Evolutionary conservation across 1,140 invertebrate genomes (phyloP).

Genomic region (Oryzaephilus surinamensis): DNA sequence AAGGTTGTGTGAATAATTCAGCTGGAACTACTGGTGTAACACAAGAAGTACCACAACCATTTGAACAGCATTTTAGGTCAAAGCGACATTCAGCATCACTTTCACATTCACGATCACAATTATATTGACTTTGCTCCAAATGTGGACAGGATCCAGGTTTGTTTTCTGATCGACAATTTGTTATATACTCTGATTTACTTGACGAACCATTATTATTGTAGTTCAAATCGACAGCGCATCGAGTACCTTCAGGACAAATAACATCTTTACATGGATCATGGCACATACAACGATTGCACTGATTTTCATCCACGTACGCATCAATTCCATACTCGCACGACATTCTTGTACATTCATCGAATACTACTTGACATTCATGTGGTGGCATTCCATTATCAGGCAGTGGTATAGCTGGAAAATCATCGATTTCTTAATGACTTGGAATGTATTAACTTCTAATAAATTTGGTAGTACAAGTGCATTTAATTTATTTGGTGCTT

Average conservation of each 20-base stretch:
- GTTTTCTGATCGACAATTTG: conserved; percentile 38
- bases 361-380: conserved; percentile 46
- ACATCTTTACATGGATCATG: conserved; percentile 59
- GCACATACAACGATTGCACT: conserved; percentile 68
- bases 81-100: conserved; percentile 73
- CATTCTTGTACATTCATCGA: conserved; percentile 46
- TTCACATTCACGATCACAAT: conserved; percentile 60
- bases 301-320: conserved; percentile 48
- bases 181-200: not conserved
- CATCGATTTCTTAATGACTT: not conserved
- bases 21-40: conserved; percentile 42
- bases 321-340: conserved; percentile 69
- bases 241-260: conserved; percentile 49
- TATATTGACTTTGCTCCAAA: conserved; percentile 29
- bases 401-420: not conserved
- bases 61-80: conserved; percentile 70
- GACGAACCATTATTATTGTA: conserved; percentile 32
- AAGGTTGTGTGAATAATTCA: conserved; percentile 26
- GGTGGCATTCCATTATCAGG: conserved; percentile 20
- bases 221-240: conserved; percentile 53
- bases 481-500: no score
- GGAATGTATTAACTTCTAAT: no score
- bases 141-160: conserved; percentile 69
- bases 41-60: conserved; percentile 65
- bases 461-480: no score